phyloP scores from a whole-genome alignment of 92 coral and sea anemone genomes.

The Blastomussa wellsi region DNA sequence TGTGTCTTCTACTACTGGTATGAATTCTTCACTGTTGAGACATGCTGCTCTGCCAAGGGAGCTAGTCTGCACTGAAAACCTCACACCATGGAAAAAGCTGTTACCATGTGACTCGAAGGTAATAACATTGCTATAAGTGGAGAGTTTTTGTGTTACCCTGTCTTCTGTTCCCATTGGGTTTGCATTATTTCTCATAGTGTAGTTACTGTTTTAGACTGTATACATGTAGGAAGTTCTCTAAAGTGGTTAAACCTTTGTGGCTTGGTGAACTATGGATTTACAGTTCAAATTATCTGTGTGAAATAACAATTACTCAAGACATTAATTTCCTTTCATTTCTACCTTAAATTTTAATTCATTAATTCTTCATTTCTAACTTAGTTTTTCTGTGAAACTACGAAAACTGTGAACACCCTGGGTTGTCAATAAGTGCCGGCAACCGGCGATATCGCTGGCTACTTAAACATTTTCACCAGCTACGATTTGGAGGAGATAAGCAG shows the following conservation, averaged over 20 bases:
- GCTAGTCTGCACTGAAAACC: constrained; percentile 94
- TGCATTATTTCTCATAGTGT: neutral
- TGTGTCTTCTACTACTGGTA: constrained; percentile 55
- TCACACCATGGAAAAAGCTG: constrained; percentile 98
- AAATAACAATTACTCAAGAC: neutral
- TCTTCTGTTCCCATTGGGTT: neutral
- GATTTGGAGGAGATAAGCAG: too few species aligned
- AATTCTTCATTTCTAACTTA: too few species aligned
- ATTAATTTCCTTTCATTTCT: too few species aligned
- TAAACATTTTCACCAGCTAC: too few species aligned
- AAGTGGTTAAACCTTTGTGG: neutral
- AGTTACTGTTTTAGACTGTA: too few species aligned
- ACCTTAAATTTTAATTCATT: too few species aligned
- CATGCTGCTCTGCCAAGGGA: constrained; percentile 95
- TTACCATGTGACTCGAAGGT: constrained; percentile 99
- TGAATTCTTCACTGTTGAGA: constrained; percentile 67
- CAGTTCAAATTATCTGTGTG: neutral
- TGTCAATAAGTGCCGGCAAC: too few species aligned
- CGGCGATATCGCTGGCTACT: too few species aligned
- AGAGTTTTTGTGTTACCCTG: neutral
- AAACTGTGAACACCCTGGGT: too few species aligned
- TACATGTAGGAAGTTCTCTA: too few species aligned
- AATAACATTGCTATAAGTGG: neutral
- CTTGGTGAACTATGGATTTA: neutral
- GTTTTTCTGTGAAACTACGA: too few species aligned